These are phyloP conservation scores for Hepsetus odoe DNA, from an alignment of 2,113 vertebrate genomes.

Conservation along the genomic window DNA sequence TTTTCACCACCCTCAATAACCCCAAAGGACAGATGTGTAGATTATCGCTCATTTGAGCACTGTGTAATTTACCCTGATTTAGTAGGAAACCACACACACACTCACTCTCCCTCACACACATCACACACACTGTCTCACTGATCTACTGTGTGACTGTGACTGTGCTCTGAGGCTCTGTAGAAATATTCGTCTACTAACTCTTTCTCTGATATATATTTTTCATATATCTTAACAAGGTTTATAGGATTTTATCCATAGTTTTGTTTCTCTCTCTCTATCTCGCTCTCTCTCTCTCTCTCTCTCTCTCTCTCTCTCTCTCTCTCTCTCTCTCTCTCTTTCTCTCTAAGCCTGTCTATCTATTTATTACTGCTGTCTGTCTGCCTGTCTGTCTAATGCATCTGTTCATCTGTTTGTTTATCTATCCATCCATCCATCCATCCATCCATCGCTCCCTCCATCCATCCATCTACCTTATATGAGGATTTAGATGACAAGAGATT, in stretches of 20 bases:
- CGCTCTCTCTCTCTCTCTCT: background rate
- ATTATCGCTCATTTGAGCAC: conserved; percentile 67
- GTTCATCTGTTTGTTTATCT: background rate
- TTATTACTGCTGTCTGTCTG: too few species aligned
- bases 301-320: background rate
- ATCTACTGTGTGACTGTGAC: background rate
- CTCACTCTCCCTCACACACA: conserved; percentile 23
- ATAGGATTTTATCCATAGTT: background rate
- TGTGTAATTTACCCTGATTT: conserved; percentile 63
- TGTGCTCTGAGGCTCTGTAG: background rate
- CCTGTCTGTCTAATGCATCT: too few species aligned
- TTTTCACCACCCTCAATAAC: conserved; percentile 31
- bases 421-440: background rate
- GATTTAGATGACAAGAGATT: background rate
- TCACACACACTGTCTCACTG: background rate
- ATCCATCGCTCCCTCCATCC: too few species aligned
- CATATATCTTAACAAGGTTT: background rate
- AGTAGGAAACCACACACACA: conserved; percentile 46
- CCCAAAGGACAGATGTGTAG: conserved; percentile 71
- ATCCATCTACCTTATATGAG: too few species aligned
- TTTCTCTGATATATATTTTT: background rate
- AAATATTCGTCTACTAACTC: conserved; percentile 1
- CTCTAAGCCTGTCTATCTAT: too few species aligned
- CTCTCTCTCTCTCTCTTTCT: background rate
- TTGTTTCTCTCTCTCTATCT: background rate